Conservation (phyloP, 2,113 vertebrate species). For the Sceloporus tristichus region DNA sequence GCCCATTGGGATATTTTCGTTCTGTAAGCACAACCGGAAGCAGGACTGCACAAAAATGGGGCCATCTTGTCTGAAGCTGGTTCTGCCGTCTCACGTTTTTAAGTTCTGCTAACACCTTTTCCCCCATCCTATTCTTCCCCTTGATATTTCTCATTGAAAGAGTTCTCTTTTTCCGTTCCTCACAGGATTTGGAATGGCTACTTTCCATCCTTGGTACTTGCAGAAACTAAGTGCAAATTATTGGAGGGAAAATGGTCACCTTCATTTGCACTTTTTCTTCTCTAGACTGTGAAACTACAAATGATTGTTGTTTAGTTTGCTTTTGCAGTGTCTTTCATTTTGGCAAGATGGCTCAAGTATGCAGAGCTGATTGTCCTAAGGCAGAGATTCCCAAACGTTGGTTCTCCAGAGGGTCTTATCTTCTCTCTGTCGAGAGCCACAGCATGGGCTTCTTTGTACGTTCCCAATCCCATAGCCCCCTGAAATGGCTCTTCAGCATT, state of each 20-base stretch:
- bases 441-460: not conserved
- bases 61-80: conserved; percentile 39
- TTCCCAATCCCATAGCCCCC: not conserved
- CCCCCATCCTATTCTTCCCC: not conserved
- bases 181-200: not conserved
- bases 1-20: conserved; percentile 31
- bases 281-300: not conserved
- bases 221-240: conserved; percentile 6
- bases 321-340: not conserved
- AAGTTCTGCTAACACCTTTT: conserved; percentile 31
- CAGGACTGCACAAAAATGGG: conserved; percentile 56
- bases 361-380: not conserved
- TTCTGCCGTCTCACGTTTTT: conserved; percentile 8
- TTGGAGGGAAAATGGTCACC: not conserved
- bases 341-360: not conserved
- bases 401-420: not conserved
- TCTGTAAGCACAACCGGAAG: conserved; percentile 74
- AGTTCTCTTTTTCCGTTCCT: conserved; percentile 13
- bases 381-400: not conserved
- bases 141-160: not conserved
- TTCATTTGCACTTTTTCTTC: not conserved
- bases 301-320: too few relatives aligned
- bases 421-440: not conserved
- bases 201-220: not conserved
- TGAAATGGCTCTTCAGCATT: not conserved